Percentiles rank a stretch among this genome's conserved stretches.
Conservation (phyloP, 2,888 invertebrate genomes). For the Drosophila ezoana region DNA sequence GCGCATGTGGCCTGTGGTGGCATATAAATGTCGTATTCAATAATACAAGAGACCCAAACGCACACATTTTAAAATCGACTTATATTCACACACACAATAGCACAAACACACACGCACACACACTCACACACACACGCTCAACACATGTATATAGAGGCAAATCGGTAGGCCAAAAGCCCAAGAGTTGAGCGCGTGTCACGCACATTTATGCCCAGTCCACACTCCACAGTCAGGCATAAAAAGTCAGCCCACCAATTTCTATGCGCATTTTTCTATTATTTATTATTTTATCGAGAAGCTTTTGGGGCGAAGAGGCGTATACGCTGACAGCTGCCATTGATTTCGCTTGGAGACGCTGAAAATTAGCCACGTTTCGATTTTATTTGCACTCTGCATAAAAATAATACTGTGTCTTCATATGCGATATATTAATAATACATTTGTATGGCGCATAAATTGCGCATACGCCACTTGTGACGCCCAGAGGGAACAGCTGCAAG, state of each 20-base stretch:
- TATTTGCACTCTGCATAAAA: slow-evolving; percentile 50
- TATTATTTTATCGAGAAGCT: slow-evolving; percentile 59
- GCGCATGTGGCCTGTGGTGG: slow-evolving; percentile 65
- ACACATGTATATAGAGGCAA: neutral
- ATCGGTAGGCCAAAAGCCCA: slow-evolving; percentile 46
- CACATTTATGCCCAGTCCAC: slow-evolving; percentile 48
- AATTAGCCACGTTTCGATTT: slow-evolving; percentile 72
- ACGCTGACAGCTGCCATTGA: slow-evolving; percentile 70
- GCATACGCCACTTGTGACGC: slow-evolving; percentile 34
- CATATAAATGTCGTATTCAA: slow-evolving; percentile 75
- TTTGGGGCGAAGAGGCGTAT: neutral
- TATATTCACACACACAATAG: slow-evolving; percentile 19
- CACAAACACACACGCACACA: slow-evolving; percentile 9
- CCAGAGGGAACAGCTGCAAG: neutral
- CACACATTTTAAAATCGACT: slow-evolving; percentile 64
- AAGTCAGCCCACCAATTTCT: slow-evolving; percentile 48
- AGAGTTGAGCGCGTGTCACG: slow-evolving; percentile 64
- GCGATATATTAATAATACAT: slow-evolving; percentile 26
- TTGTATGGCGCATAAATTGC: slow-evolving; percentile 36
- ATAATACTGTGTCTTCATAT: slow-evolving; percentile 27
- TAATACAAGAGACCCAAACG: slow-evolving; percentile 56
- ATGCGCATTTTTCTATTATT: slow-evolving; percentile 80
- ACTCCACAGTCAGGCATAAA: neutral
- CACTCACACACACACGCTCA: slow-evolving; percentile 1
- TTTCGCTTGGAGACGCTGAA: slow-evolving; percentile 50